Evolutionary conservation across 2,888 invertebrate species (phyloP).

Genomic region (Synergus laeviventris): DNA sequence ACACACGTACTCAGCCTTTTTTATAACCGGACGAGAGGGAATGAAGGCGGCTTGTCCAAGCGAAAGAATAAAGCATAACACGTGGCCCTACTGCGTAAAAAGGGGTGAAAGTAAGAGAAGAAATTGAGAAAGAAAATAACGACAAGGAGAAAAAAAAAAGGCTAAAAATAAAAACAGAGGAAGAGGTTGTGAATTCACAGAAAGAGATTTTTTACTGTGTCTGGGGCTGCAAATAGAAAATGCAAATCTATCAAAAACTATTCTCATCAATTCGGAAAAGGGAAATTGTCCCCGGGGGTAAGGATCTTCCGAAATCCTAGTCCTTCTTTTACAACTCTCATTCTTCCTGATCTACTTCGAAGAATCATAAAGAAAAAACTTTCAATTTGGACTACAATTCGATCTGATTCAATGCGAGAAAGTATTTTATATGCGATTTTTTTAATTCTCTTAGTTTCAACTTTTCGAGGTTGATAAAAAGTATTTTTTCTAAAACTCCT

Average conservation of each 20-base stretch:
- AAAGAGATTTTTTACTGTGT: slow-evolving; percentile 49
- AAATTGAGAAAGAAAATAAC: neutral
- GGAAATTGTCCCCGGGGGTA: neutral
- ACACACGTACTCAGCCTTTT: slow-evolving; percentile 67
- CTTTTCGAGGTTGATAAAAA: neutral
- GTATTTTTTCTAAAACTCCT: too few species aligned
- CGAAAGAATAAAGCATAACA: slow-evolving; percentile 39
- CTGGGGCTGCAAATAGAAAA: slow-evolving; percentile 40
- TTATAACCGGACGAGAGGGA: slow-evolving; percentile 43
- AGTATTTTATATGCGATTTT: too few species aligned
- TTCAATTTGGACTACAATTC: neutral
- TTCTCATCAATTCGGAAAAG: neutral
- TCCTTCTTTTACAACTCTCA: neutral
- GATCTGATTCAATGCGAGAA: neutral
- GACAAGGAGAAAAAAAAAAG: slow-evolving; percentile 32
- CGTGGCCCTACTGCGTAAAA: slow-evolving; percentile 29
- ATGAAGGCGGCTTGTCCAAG: slow-evolving; percentile 29
- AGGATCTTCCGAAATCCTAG: neutral
- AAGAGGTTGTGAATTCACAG: slow-evolving; percentile 50
- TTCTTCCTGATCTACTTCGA: neutral
- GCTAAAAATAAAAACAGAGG: slow-evolving; percentile 10
- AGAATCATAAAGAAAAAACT: neutral
- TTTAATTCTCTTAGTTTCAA: neutral
- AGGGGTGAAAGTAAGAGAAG: slow-evolving; percentile 4
- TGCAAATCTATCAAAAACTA: slow-evolving; percentile 52